Evolutionary conservation across 2,888 invertebrate genomes (phyloP).

Genomic region (Cataglyphis cursor): DNA sequence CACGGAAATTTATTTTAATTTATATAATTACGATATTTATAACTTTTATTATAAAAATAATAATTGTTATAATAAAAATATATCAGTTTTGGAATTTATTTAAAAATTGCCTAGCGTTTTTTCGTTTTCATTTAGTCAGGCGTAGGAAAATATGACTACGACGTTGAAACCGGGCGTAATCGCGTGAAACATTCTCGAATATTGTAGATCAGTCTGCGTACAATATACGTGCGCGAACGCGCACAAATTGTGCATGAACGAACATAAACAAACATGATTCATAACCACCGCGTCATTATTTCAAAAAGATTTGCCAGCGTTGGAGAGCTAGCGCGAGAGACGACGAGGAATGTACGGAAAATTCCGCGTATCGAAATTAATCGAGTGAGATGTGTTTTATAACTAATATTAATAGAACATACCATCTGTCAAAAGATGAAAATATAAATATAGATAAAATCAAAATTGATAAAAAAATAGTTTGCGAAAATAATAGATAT

Average conservation of each 20-base stretch:
- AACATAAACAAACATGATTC: slow-evolving; percentile 46
- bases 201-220: slow-evolving; percentile 1
- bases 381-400: not conserved
- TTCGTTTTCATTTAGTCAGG: not conserved
- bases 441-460: not conserved
- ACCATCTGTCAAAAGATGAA: not conserved
- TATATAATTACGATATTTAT: not conserved
- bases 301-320: slow-evolving; percentile 31
- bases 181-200: slow-evolving; percentile 16
- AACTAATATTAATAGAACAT: not conserved
- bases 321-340: slow-evolving; percentile 19
- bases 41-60: not conserved
- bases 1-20: not conserved
- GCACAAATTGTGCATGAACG: slow-evolving; percentile 25
- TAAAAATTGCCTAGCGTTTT: slow-evolving; percentile 17
- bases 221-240: slow-evolving; percentile 4
- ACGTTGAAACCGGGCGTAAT: slow-evolving; percentile 1
- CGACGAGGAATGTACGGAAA: not conserved
- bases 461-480: not conserved
- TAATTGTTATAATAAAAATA: not conserved
- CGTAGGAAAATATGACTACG: not conserved
- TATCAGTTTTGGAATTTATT: not conserved
- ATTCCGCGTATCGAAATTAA: slow-evolving; percentile 28
- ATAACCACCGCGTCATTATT: not conserved
- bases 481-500: not conserved